phyloP scores from a whole-genome alignment of 2,888 invertebrate genomes.

The Isotomurus palustris region DNA sequence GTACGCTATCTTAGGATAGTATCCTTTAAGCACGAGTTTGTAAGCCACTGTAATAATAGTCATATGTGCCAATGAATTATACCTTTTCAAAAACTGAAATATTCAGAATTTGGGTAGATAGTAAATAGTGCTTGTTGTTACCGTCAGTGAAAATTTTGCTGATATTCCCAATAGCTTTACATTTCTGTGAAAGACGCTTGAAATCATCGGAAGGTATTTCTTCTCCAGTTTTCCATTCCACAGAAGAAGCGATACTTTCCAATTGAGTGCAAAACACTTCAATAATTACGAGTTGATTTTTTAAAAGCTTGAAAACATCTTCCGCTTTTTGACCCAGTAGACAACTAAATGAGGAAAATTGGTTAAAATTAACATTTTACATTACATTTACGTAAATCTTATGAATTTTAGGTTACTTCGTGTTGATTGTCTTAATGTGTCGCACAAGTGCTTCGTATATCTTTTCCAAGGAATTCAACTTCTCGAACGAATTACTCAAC shows the following conservation, averaged over 20 bases:
- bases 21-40: slow-evolving; percentile 34
- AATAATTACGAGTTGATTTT: slow-evolving; percentile 36
- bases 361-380: neutral
- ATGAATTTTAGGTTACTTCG: slow-evolving; percentile 53
- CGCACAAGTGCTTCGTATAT: slow-evolving; percentile 66
- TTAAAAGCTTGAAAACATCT: slow-evolving; percentile 64
- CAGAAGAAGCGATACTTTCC: slow-evolving; percentile 8
- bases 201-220: slow-evolving; percentile 27
- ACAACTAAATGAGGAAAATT: slow-evolving; percentile 55
- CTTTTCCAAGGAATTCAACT: slow-evolving; percentile 65
- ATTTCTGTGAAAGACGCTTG: slow-evolving; percentile 27
- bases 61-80: too few relatives aligned
- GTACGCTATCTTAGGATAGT: slow-evolving; percentile 37
- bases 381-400: neutral
- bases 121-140: slow-evolving; percentile 16
- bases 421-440: slow-evolving; percentile 70
- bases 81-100: too few relatives aligned
- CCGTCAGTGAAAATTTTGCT: slow-evolving; percentile 39
- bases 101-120: too few relatives aligned
- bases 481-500: slow-evolving; percentile 64
- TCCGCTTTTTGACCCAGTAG: slow-evolving; percentile 66
- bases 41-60: slow-evolving; percentile 37
- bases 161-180: slow-evolving; percentile 37
- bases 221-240: slow-evolving; percentile 18
- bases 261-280: slow-evolving; percentile 40